Evolutionary conservation across 2,113 vertebrate genomes (phyloP).

Genomic region (Pseudopipra pipra): DNA sequence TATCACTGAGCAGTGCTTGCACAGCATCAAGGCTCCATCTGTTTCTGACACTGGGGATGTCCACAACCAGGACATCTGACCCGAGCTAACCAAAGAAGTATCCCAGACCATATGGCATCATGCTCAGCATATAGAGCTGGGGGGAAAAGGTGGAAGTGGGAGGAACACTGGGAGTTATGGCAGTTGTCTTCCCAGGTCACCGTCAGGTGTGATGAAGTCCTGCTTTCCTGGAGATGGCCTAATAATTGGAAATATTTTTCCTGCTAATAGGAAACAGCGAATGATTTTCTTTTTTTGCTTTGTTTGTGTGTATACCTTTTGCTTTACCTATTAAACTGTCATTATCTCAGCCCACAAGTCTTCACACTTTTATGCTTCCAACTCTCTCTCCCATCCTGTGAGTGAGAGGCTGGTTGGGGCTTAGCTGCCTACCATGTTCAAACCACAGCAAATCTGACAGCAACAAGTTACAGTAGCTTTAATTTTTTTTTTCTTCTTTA

Average conservation of each 20-base stretch:
- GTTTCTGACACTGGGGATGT: neutral
- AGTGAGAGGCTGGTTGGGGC: fast-evolving
- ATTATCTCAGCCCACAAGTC: neutral
- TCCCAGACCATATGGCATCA: too few species aligned
- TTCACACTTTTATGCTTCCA: neutral
- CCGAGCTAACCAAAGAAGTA: neutral
- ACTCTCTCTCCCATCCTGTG: fast-evolving
- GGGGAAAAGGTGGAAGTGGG: neutral
- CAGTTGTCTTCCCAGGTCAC: neutral
- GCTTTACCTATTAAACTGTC: neutral
- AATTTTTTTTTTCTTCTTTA: neutral
- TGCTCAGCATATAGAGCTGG: neutral
- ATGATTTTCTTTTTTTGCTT: neutral
- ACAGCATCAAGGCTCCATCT: neutral
- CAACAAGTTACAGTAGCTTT: neutral
- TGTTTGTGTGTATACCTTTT: neutral
- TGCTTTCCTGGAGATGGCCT: neutral
- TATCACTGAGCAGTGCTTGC: neutral
- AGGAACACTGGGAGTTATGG: fast-evolving
- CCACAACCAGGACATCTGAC: neutral
- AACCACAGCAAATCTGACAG: neutral
- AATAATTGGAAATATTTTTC: neutral
- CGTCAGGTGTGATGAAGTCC: fast-evolving
- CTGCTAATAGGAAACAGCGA: neutral
- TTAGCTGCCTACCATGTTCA: neutral